phyloP scores from a whole-genome alignment of 2,797 vertebrate genomes.

The Sebastes jordani region DNA sequence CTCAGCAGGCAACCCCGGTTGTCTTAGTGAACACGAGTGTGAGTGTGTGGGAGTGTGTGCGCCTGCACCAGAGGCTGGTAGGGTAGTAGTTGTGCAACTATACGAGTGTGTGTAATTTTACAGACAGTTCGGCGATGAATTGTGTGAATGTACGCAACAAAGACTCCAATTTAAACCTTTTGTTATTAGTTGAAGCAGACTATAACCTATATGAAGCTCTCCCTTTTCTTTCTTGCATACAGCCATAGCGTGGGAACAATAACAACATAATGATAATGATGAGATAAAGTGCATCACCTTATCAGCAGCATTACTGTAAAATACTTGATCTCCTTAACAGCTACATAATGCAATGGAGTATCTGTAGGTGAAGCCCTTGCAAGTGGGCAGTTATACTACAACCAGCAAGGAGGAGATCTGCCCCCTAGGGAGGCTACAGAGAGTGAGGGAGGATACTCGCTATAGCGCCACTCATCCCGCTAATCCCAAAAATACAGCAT shows the following conservation, averaged over 20 bases:
- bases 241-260: neutral
- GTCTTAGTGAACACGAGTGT: constrained; percentile 81
- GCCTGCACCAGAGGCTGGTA: constrained; percentile 55
- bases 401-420: constrained; percentile 33
- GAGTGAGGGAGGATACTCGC: constrained; percentile 48
- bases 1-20: constrained; percentile 82
- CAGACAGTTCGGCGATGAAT: constrained; percentile 46
- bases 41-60: constrained; percentile 70
- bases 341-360: constrained; percentile 7
- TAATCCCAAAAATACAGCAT: constrained; percentile 75
- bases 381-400: constrained; percentile 21
- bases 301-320: neutral
- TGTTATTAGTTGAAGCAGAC: neutral
- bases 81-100: constrained; percentile 48
- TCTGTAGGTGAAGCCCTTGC: constrained; percentile 23
- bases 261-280: neutral
- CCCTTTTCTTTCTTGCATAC: neutral
- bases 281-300: neutral
- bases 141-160: constrained; percentile 20
- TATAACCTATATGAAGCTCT: neutral
- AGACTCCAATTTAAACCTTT: neutral
- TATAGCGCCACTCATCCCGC: constrained; percentile 51
- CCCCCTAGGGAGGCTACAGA: constrained; percentile 23
- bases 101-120: constrained; percentile 53
- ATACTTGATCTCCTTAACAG: neutral